These are phyloP conservation scores for Butorides virescens DNA, from an alignment of 2,113 vertebrate genomes.

Conservation along the genomic window DNA sequence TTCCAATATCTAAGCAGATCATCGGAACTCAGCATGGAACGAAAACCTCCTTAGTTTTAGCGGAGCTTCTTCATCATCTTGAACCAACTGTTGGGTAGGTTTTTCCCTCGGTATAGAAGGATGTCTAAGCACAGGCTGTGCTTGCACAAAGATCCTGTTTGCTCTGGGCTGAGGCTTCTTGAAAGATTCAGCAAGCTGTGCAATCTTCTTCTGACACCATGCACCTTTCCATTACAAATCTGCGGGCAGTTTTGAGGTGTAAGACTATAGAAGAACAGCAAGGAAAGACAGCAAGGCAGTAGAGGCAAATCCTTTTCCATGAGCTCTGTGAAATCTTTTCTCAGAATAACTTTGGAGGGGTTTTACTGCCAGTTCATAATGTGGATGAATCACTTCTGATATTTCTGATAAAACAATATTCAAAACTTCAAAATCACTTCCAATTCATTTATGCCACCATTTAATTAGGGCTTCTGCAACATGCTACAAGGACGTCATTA, in stretches of 20 bases:
- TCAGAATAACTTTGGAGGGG: conserved; percentile 49
- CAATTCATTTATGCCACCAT: conserved; percentile 55
- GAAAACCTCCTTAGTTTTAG: neutral
- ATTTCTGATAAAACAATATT: conserved; percentile 70
- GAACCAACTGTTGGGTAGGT: neutral
- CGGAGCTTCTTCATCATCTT: neutral
- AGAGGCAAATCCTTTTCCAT: neutral
- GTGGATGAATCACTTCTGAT: conserved; percentile 62
- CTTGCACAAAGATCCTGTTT: neutral
- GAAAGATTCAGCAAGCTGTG: conserved; percentile 14
- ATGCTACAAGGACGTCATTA: conserved; percentile 65
- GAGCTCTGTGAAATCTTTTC: conserved; percentile 15
- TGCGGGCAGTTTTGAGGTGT: neutral
- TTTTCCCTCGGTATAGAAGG: neutral
- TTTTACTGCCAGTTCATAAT: conserved; percentile 53
- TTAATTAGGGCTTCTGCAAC: conserved; percentile 68
- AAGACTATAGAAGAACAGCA: neutral
- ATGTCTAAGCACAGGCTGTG: neutral
- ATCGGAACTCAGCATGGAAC: rapidly evolving
- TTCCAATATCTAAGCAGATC: neutral
- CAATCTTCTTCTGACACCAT: neutral
- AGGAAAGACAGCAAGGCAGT: neutral
- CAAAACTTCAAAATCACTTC: conserved; percentile 51
- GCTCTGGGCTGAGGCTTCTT: conserved; percentile 15
- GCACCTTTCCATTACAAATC: neutral